Base-by-base conservation (phyloP, 2,113 vertebrate genomes). In the Scytalopus superciliaris region DNA sequence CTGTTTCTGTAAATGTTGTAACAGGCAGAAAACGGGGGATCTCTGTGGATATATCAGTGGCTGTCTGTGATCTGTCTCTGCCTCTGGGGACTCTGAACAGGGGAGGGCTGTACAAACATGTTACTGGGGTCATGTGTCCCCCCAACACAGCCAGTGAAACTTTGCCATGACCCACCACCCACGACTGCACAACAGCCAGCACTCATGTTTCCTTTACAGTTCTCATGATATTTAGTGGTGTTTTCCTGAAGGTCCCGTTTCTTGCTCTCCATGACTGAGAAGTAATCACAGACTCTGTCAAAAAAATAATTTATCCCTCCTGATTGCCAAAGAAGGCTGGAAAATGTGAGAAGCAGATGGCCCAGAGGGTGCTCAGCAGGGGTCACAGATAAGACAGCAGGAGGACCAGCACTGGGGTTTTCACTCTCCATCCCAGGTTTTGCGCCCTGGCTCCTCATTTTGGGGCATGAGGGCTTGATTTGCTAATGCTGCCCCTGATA, bases 61-160 rank as follows among this genome's bases (percentile, higher is more conserved):
- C 11, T 55, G 28, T 62, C 59, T 19, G 31, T 25, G 6, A 13
- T 39, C 67, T 75, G 31, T 33, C 47, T 39, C 62, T 75, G 31
- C 6, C 63, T 19, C 68, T n/a, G 86, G 28, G 35, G 49, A 22
- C 39, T 60, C 49, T 22, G 45, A 47, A 7, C 45, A 45, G 45
- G 45, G 9, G n/a, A 24, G 66, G 27, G 19, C 12, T 33, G 2
- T 1, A 56, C 31, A 40, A 64, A 22, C 1, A 4, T 2, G 2
- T 18, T 19, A 1, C 14, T 15, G 31, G 74, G 53, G 44, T 25
- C 0, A 0, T 15, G 6, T 57, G 55, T 47, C 44, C 70, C 30
- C 69, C 59, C 50, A 47, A 6, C 39, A 35, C 42, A 11, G 3
- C 23, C 78, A 31, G 70, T 3, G 50, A 4, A 15, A 25, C 70